A percentile compares a stretch with the other conserved stretches of the same genome.
Conservation (phyloP, 2,797 vertebrate genomes). For the Menidia menidia region DNA sequence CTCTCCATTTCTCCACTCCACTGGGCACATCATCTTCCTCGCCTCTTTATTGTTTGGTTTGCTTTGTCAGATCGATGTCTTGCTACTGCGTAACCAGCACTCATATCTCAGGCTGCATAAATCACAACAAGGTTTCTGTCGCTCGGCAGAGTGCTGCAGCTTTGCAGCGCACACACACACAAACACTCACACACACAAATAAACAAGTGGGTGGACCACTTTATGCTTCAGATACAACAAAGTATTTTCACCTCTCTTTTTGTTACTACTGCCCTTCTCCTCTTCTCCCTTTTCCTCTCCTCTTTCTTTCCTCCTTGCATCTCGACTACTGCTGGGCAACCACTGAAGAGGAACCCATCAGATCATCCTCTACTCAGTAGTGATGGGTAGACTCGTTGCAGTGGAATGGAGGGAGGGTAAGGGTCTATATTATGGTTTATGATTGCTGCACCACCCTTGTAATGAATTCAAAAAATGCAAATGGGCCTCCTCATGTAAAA, state of each 20-base stretch:
- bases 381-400: slow-evolving; percentile 63
- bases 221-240: slow-evolving; percentile 70
- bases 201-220: slow-evolving; percentile 74
- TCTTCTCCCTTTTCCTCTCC: slow-evolving; percentile 21
- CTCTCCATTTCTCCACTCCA: slow-evolving; percentile 87
- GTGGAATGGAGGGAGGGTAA: slow-evolving; percentile 58
- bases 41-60: slow-evolving; percentile 89
- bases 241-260: slow-evolving; percentile 57
- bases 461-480: slow-evolving; percentile 84
- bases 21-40: slow-evolving; percentile 88
- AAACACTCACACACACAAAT: slow-evolving; percentile 33
- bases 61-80: slow-evolving; percentile 89
- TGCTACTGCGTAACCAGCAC: slow-evolving; percentile 87
- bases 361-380: slow-evolving; percentile 76
- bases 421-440: slow-evolving; percentile 73
- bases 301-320: slow-evolving; percentile 39
- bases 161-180: slow-evolving; percentile 52
- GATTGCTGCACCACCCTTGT: slow-evolving; percentile 77
- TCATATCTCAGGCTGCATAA: slow-evolving; percentile 86
- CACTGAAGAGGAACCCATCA: slow-evolving; percentile 82
- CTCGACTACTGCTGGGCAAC: slow-evolving; percentile 71
- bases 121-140: slow-evolving; percentile 88
- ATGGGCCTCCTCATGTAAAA: slow-evolving; percentile 82
- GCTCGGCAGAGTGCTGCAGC: slow-evolving; percentile 75
- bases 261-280: slow-evolving; percentile 22